Percentiles rank a stretch among this genome's conserved stretches.
Conservation (phyloP, 2,797 vertebrate species). For the Anguilla obscura region DNA sequence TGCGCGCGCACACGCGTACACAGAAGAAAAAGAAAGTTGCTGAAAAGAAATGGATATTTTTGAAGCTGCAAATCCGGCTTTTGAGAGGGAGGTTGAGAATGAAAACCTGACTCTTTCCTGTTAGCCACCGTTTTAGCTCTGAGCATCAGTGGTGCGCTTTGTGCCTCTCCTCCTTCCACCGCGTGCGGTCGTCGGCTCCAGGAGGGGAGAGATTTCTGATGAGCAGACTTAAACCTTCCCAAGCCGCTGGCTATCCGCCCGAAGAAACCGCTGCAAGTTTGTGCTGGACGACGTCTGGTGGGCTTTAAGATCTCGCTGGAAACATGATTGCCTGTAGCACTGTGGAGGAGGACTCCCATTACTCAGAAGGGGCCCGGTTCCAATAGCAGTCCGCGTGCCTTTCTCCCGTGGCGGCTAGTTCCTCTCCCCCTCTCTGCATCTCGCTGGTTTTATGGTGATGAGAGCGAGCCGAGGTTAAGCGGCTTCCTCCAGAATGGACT, state of each 20-base stretch:
- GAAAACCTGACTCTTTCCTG: constrained; percentile 74
- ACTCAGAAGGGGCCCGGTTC: constrained; percentile 77
- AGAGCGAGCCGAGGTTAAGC: constrained; percentile 75
- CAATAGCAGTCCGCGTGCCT: constrained; percentile 78
- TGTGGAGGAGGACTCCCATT: constrained; percentile 81
- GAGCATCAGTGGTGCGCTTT: constrained; percentile 53
- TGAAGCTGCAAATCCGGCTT: constrained; percentile 72
- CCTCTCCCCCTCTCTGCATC: constrained; percentile 68
- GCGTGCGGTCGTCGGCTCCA: constrained; percentile 25
- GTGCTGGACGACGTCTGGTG: constrained; percentile 71
- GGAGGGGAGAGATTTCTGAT: constrained; percentile 47
- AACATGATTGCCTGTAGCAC: constrained; percentile 76
- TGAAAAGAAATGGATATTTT: constrained; percentile 57
- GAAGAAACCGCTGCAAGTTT: constrained; percentile 71
- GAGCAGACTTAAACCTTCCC: constrained; percentile 61
- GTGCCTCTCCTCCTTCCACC: constrained; percentile 53
- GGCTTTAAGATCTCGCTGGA: constrained; percentile 76
- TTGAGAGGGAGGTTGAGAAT: constrained; percentile 67
- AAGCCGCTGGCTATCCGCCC: constrained; percentile 63
- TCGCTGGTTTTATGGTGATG: constrained; percentile 79
- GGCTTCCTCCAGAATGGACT: constrained; percentile 85
- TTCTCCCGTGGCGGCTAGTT: constrained; percentile 69
- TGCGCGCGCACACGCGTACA: constrained; percentile 4
- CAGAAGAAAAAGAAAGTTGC: constrained; percentile 53
- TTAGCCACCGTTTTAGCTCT: constrained; percentile 53